These are phyloP conservation scores for Pygocentrus nattereri DNA, from an alignment of 2,797 vertebrate genomes.

Conservation along the genomic window DNA sequence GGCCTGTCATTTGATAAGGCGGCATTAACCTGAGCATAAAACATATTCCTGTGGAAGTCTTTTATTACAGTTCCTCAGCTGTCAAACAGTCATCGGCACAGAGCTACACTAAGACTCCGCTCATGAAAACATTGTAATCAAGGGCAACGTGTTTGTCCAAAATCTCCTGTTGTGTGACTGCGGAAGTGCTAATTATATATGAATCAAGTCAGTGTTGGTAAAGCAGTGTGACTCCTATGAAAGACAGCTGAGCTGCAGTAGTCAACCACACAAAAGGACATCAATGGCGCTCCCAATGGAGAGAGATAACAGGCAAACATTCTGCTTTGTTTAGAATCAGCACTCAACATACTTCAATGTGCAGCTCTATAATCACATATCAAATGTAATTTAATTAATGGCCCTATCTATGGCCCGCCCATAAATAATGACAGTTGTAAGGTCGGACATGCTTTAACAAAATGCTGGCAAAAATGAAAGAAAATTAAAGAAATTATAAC, in stretches of 20 bases:
- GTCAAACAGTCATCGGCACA: constrained; percentile 20
- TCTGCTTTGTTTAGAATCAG: constrained; percentile 10
- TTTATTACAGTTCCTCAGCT: constrained; percentile 18
- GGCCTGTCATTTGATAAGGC: constrained; percentile 16
- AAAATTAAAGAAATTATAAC: no score
- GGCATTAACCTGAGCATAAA: constrained; percentile 20
- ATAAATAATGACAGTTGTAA: no score
- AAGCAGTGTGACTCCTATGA: constrained; percentile 28
- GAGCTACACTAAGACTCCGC: neutral
- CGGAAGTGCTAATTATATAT: constrained; percentile 53
- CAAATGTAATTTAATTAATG: no score
- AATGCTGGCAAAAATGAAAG: no score
- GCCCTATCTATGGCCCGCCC: no score
- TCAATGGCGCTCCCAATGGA: constrained; percentile 24
- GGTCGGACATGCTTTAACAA: neutral
- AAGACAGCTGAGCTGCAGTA: constrained; percentile 28
- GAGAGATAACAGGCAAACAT: no score
- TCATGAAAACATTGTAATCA: constrained; percentile 45
- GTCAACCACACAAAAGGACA: constrained; percentile 32
- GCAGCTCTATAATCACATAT: no score
- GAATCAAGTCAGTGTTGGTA: constrained; percentile 48
- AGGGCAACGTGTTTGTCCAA: constrained; percentile 47
- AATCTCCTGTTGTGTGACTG: constrained; percentile 45
- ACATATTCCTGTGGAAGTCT: constrained; percentile 14
- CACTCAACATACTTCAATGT: neutral